Conservation (phyloP, 2,797 vertebrate species). For the Halcyon badia region DNA sequence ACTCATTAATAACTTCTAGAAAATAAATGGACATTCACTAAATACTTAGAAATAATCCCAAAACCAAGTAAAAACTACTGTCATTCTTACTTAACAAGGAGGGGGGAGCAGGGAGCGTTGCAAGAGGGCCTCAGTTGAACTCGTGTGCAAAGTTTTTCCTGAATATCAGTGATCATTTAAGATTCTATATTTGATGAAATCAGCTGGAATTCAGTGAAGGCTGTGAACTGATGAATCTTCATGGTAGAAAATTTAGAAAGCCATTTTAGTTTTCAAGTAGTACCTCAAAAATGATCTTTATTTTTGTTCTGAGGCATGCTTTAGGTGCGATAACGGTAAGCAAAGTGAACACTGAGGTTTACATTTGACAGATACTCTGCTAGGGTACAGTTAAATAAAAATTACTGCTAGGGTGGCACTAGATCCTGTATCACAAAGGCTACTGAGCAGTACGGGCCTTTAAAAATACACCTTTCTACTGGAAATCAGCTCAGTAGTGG, state of each 20-base stretch:
- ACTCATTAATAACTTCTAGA: background rate
- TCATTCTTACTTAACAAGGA: background rate
- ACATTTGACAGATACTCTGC: background rate
- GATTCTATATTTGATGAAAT: background rate
- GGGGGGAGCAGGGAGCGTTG: accelerated
- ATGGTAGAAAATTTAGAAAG: background rate
- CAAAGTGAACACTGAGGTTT: background rate
- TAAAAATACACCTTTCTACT: background rate
- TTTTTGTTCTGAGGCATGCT: accelerated
- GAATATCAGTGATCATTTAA: background rate
- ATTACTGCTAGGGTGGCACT: background rate
- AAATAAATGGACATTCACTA: background rate
- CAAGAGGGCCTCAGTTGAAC: background rate
- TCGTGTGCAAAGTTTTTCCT: background rate
- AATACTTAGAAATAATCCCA: background rate
- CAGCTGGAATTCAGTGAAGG: background rate
- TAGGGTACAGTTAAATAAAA: background rate
- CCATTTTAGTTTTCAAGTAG: background rate
- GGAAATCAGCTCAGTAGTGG: background rate
- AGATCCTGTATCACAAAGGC: background rate
- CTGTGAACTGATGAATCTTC: background rate
- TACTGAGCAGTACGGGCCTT: background rate
- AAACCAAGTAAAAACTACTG: background rate
- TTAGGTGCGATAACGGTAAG: background rate
- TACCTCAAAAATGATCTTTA: background rate